Conservation (phyloP, 2,888 invertebrate species). For the Buathra laborator region DNA sequence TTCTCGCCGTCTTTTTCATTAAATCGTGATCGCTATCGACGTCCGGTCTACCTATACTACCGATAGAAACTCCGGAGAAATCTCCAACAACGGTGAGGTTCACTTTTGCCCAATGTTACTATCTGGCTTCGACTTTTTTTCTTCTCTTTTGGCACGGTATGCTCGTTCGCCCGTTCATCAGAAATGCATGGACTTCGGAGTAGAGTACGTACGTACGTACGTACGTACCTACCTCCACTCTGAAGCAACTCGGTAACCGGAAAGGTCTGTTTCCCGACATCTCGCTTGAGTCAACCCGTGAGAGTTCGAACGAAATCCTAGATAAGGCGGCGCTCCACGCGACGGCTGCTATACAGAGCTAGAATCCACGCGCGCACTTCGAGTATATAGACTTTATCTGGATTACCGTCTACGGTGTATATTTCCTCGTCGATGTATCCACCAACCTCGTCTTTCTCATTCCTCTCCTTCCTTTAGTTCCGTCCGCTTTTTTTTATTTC, state of each 20-base stretch:
- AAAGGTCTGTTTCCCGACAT: slow-evolving; percentile 50
- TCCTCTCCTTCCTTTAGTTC: slow-evolving; percentile 18
- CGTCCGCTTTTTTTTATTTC: slow-evolving; percentile 24
- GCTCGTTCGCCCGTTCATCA: slow-evolving; percentile 79
- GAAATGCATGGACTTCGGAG: slow-evolving; percentile 82
- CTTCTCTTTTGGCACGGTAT: not conserved
- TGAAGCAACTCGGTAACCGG: slow-evolving; percentile 29
- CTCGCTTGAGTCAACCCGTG: slow-evolving; percentile 47
- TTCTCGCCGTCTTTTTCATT: slow-evolving; percentile 77
- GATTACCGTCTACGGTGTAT: slow-evolving; percentile 74
- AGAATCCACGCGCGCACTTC: not conserved
- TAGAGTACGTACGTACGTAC: slow-evolving; percentile 22
- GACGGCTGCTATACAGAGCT: not conserved
- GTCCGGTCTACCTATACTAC: slow-evolving; percentile 58
- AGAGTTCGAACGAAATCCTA: slow-evolving; percentile 54
- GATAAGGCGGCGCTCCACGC: slow-evolving; percentile 47
- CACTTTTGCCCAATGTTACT: not conserved
- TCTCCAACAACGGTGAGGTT: not conserved
- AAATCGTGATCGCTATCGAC: slow-evolving; percentile 81
- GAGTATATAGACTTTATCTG: slow-evolving; percentile 76
- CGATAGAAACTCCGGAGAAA: not conserved
- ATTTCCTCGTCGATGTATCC: slow-evolving; percentile 72
- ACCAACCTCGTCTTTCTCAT: slow-evolving; percentile 13
- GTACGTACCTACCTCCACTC: not conserved
- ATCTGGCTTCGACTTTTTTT: slow-evolving; percentile 1